A percentile compares a stretch with the other conserved stretches of the same genome.
Evolutionary conservation across 2,797 vertebrate genomes (phyloP).

Genomic region (Pseudocheirus occidentalis): DNA sequence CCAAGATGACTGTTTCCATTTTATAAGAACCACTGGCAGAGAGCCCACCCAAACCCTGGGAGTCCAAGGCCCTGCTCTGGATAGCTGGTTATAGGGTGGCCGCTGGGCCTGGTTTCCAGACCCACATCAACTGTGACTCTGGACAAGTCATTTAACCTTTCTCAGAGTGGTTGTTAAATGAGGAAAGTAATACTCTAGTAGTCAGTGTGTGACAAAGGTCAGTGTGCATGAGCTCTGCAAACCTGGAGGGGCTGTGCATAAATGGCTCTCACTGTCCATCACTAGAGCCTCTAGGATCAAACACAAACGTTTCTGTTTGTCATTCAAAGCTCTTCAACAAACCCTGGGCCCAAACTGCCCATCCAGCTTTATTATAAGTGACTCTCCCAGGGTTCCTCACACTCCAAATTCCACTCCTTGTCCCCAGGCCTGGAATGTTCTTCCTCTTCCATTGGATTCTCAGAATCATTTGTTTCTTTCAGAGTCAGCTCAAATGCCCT

Average conservation of each 20-base stretch:
- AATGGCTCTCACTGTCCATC: not conserved
- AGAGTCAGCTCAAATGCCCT: not conserved
- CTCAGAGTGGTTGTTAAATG: not conserved
- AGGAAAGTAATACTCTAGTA: not conserved
- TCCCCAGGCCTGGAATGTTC: not conserved
- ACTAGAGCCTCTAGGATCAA: not conserved
- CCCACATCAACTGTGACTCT: not conserved
- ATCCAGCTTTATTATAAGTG: not conserved
- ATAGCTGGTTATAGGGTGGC: not conserved
- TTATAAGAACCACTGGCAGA: not conserved
- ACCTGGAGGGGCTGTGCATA: not conserved
- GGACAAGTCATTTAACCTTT: not conserved
- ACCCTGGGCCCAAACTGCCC: not conserved
- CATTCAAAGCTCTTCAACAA: not conserved
- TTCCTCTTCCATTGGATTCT: not conserved
- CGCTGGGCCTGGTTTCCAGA: not conserved
- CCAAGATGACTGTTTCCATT: not conserved
- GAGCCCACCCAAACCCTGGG: not conserved
- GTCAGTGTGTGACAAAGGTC: not conserved
- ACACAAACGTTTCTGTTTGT: not conserved
- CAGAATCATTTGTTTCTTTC: not conserved
- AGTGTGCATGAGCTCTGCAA: not conserved
- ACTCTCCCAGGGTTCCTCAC: not conserved
- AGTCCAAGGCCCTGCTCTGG: not conserved
- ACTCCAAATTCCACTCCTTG: not conserved